A percentile compares a stretch with the other conserved stretches of the same genome.
These are phyloP conservation scores for chimpanzee (Pan troglodytes) DNA, from an alignment of 2,113 vertebrate genomes.

Conservation along the genomic window NHGRI_mPanTro3-v2.1_pri NC_072402.2:116028501-116029000, in stretches of 20 bases:
- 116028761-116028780: neutral
- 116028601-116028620: neutral
- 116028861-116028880: neutral
- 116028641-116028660: conserved; percentile 11
- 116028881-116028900: conserved; percentile 55
- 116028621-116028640: neutral
- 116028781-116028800: neutral
- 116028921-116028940: conserved; percentile 49
- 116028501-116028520: neutral
- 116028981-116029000: conserved; percentile 61
- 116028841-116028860: neutral
- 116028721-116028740: no score
- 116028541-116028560: neutral
- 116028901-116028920: conserved; percentile 47
- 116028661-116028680: neutral
- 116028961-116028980: conserved; percentile 66
- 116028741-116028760: neutral
- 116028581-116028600: neutral
- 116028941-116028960: conserved; percentile 7
- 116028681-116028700: neutral
- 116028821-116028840: neutral
- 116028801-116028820: neutral
- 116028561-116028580: neutral
- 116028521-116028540: neutral
- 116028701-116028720: neutral